A percentile compares a stretch with the other conserved stretches of the same genome.
These are phyloP conservation scores for Cassiopea xamachana DNA, from an alignment of 30 jellyfish, hydroid and myxozoan genomes.

Conservation along the genomic window DNA sequence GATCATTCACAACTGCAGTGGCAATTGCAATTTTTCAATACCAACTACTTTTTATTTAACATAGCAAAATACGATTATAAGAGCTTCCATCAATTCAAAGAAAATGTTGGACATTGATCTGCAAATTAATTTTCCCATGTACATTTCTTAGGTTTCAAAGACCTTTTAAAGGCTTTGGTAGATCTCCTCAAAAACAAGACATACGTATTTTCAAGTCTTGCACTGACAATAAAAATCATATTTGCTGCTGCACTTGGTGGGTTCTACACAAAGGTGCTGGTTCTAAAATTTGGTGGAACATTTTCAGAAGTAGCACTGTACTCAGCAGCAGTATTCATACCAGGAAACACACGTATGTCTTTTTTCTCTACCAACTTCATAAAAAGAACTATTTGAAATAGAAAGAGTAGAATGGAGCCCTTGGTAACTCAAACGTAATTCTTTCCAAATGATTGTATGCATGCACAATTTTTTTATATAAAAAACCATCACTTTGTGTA, in stretches of 20 bases:
- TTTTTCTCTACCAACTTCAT: background rate
- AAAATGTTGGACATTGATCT: too few relatives aligned
- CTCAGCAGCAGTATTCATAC: constrained; percentile 75
- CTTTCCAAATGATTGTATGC: too few relatives aligned
- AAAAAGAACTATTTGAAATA: too few relatives aligned
- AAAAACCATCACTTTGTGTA: too few relatives aligned
- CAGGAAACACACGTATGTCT: constrained; percentile 51
- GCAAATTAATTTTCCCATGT: background rate
- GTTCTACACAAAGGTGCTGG: constrained; percentile 73
- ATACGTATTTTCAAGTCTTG: constrained; percentile 72
- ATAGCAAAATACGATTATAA: too few relatives aligned
- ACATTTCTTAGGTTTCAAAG: constrained; percentile 48
- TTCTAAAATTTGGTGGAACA: constrained; percentile 81
- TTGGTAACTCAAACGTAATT: too few relatives aligned
- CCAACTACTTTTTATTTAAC: too few relatives aligned
- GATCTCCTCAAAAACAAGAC: constrained; percentile 64
- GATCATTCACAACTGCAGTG: too few relatives aligned
- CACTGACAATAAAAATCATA: constrained; percentile 54
- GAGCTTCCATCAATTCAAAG: too few relatives aligned
- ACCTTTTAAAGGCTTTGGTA: constrained; percentile 46
- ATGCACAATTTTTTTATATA: too few relatives aligned
- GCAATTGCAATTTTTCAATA: too few relatives aligned
- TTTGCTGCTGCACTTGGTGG: constrained; percentile 78
- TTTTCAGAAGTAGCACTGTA: constrained; percentile 55
- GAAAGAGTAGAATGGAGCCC: too few relatives aligned